phyloP scores from a whole-genome alignment of 1,140 invertebrate genomes.

The Rhopalosiphum padi region DNA sequence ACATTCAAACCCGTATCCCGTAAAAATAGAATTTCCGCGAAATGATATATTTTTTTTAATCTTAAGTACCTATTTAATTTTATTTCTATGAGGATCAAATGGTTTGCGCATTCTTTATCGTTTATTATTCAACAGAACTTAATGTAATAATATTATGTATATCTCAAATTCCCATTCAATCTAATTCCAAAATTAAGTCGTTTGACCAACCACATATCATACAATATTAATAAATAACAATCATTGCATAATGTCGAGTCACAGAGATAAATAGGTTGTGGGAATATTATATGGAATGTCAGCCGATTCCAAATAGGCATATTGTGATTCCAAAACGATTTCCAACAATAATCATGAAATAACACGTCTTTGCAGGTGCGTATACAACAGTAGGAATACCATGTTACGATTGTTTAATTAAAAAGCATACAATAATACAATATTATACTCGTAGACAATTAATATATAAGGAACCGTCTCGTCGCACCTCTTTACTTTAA shows the following conservation, averaged over 20 bases:
- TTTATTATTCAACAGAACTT: neutral
- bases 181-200: neutral
- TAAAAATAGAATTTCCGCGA: neutral
- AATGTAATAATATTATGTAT: neutral
- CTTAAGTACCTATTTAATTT: constrained; percentile 9
- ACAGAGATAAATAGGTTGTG: neutral
- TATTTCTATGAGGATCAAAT: neutral
- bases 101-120: neutral
- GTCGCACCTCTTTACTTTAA: neutral
- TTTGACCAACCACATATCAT: neutral
- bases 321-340: neutral
- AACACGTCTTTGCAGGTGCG: neutral
- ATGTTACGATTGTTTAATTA: neutral
- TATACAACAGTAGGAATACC: neutral
- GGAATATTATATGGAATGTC: neutral
- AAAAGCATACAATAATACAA: neutral
- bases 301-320: neutral
- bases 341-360: neutral
- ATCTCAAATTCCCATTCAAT: neutral
- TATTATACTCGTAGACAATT: neutral
- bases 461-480: neutral
- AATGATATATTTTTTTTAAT: neutral
- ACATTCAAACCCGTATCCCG: neutral
- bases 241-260: neutral
- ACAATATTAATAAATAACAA: neutral